Base-by-base conservation (phyloP, 2,113 vertebrate genomes). In the Chaetodon trifascialis region DNA sequence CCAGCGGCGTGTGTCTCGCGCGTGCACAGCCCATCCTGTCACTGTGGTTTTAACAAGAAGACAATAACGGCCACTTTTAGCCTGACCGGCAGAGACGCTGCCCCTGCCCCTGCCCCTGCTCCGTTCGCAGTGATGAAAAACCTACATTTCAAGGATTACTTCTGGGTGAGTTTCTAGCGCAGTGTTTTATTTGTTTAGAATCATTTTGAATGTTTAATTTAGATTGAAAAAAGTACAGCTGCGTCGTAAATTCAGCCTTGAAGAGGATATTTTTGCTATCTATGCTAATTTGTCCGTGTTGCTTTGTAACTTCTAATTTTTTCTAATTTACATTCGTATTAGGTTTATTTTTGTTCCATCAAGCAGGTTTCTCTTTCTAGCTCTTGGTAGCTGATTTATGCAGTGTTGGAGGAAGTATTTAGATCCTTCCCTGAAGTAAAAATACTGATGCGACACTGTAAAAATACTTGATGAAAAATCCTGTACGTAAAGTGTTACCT, bases 71-170 rank as follows among this genome's bases (percentile, higher is more conserved):
- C 12, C 14, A 10, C 19, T 21, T 11, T 47, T 59, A 42, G 40
- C 25, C 16, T 16, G 40, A 59, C 10, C 51, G 5, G 47, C 2
- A 4, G n/a, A 4, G 5, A 4, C 25, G 0, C 16, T 5, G 38
- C 5, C 0, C 14, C 63, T 16, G 8, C n/a, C 4, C 15, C 16
- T 5, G 38, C 5, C 0, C 14, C 63, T 16, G 8, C n/a, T 2
- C 15, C 1, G 9, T 46, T 30, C 23, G n/a, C 74, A 91, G 56
- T 4, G 0, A 99, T 99, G 97, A 96, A 92, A 83, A 94, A 96
- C 64, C 85, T 95, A 0, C 94, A 95, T 76, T 98, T 98, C 81
- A 97, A 96, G 74, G 96, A 95, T 72, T 95, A 95, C 94, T 99
- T 99, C 83, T 99, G 97, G 98, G 98, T 99, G 88, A 59, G 94